These are phyloP conservation scores for Phthorimaea operculella DNA, from an alignment of 1,140 invertebrate genomes.

Conservation along the genomic window DNA sequence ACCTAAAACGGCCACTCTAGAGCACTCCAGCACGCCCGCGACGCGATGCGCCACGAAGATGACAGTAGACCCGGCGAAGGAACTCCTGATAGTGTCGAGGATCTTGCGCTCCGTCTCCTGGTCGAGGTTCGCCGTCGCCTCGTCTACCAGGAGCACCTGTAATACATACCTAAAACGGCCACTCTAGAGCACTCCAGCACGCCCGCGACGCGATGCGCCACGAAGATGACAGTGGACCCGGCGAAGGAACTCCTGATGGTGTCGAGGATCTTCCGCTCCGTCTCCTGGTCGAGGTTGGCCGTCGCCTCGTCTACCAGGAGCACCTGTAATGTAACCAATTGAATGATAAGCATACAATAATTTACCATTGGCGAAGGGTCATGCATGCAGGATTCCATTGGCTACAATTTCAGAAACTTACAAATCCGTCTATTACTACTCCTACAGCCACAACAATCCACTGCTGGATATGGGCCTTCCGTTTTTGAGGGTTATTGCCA, in stretches of 20 bases:
- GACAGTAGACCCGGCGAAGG: conserved; percentile 88
- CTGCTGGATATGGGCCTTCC: too few relatives aligned
- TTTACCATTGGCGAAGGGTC: too few relatives aligned
- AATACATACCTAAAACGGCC: conserved; percentile 77
- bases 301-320: conserved; percentile 96
- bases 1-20: conserved; percentile 87
- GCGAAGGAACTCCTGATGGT: conserved; percentile 85
- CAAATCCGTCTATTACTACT: too few relatives aligned
- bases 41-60: conserved; percentile 94
- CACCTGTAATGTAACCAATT: conserved; percentile 74
- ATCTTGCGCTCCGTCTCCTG: conserved; percentile 88
- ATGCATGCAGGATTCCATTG: too few relatives aligned
- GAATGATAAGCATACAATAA: too few relatives aligned
- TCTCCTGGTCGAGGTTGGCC: conserved; percentile 91
- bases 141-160: conserved; percentile 93
- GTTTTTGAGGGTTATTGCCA: too few relatives aligned
- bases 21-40: conserved; percentile 86
- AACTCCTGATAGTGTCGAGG: conserved; percentile 83
- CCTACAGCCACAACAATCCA: too few relatives aligned
- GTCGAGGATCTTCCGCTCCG: conserved; percentile 87
- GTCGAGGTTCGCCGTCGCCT: conserved; percentile 96
- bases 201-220: conserved; percentile 91
- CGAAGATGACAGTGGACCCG: conserved; percentile 90
- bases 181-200: conserved; percentile 90
- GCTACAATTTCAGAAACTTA: too few relatives aligned